Evolutionary conservation across 1,140 invertebrate genomes (phyloP).

Genomic region (Notospermus geniculatus): DNA sequence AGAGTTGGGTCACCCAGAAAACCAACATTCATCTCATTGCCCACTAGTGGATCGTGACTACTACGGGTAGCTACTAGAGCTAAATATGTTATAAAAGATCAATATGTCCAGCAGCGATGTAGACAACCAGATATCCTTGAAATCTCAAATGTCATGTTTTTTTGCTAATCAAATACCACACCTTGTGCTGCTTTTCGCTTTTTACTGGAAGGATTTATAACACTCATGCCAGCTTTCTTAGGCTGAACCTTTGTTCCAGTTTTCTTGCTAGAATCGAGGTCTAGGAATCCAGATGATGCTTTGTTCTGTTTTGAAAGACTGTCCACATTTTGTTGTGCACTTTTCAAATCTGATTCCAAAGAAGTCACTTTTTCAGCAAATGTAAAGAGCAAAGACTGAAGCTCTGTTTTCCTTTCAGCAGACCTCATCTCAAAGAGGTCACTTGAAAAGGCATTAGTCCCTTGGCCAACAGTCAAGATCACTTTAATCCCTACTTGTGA

Average conservation of each 20-base stretch:
- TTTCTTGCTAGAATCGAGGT: slow-evolving; percentile 38
- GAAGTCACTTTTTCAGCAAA: slow-evolving; percentile 31
- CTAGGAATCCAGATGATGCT: slow-evolving; percentile 21
- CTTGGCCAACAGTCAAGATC: slow-evolving; percentile 38
- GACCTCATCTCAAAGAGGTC: slow-evolving; percentile 45
- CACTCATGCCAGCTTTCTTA: slow-evolving; percentile 48
- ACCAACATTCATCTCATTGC: no score
- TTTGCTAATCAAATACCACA: slow-evolving; percentile 43
- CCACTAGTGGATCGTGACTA: no score
- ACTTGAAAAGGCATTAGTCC: slow-evolving; percentile 25
- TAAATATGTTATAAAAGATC: no score
- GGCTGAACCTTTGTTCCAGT: slow-evolving; percentile 33
- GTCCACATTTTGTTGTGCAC: slow-evolving; percentile 36
- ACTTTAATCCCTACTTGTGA: slow-evolving; percentile 35
- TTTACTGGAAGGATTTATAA: slow-evolving; percentile 43
- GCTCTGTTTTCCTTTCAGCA: slow-evolving; percentile 40
- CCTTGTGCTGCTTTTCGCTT: slow-evolving; percentile 45
- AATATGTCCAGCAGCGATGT: no score
- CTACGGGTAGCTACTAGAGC: no score
- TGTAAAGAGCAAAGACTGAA: slow-evolving; percentile 39
- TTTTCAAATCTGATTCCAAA: slow-evolving; percentile 32
- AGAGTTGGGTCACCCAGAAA: no score
- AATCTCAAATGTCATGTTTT: no score
- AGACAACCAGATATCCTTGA: no score
- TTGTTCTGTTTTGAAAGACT: slow-evolving; percentile 30